Conservation (phyloP, 2,888 invertebrate genomes). For the Meteorus colon region DNA sequence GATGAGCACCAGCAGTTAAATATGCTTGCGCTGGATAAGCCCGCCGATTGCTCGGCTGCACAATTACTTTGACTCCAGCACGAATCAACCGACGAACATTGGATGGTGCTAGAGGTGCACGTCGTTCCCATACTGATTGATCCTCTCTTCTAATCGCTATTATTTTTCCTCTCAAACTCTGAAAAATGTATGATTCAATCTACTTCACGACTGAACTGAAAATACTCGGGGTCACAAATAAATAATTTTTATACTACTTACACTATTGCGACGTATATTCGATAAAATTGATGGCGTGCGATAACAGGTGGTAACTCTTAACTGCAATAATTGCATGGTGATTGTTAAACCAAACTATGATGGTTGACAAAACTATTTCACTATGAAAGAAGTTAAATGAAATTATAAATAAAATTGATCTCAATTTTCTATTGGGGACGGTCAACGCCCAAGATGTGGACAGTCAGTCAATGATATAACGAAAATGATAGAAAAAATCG, state of each 20-base stretch:
- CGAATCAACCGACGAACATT: constrained; percentile 93
- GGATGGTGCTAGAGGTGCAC: constrained; percentile 94
- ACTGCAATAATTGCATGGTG: constrained; percentile 32
- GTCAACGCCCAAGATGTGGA: not conserved
- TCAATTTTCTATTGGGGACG: not conserved
- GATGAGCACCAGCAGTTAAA: constrained; percentile 91
- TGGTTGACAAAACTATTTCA: not conserved
- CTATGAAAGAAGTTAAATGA: not conserved
- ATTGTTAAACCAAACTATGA: not conserved
- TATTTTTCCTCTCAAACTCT: constrained; percentile 78
- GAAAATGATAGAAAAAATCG: constrained; percentile 1
- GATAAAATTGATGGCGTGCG: not conserved
- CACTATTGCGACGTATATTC: constrained; percentile 50
- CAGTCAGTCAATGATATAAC: not conserved
- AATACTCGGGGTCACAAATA: not conserved
- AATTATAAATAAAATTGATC: not conserved
- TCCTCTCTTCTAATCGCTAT: constrained; percentile 93
- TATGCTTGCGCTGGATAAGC: constrained; percentile 99
- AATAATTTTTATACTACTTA: constrained; percentile 49
- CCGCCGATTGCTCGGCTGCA: constrained; percentile 97
- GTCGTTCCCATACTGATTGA: constrained; percentile 95
- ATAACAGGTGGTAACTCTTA: not conserved
- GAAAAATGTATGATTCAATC: constrained; percentile 38
- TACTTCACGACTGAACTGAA: not conserved
- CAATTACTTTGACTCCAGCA: constrained; percentile 93